Evolutionary conservation across 2,113 vertebrate species (phyloP), one percentile per base, ranked within the genome.

Genomic region (Dromas ardeola): DNA sequence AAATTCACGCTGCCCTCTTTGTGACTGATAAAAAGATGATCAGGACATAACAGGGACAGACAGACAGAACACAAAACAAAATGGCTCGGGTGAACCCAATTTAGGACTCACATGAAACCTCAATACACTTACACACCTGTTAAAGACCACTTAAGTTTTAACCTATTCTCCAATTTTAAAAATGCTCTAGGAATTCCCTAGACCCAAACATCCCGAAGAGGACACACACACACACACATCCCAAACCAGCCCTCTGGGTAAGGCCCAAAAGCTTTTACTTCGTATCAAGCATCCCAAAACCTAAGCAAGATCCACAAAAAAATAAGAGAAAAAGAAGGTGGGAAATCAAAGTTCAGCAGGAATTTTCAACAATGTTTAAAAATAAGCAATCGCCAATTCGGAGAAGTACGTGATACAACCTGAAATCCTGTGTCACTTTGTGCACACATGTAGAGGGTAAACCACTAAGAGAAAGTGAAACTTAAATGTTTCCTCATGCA

Each of bases 391-490:
- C 32, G 9, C 26, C 23, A 76, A 13, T 43, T 89, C 73, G 76
- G 69, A 70, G 21, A 43, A 58, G 9, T 34, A 34, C 1, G 2
- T 2, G 5, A 74, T 34, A 26, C 1, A 1, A 21, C 52, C 12
- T 17, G 38, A 73, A 47, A 61, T 13, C 43, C 38, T 45, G 45
- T 9, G 4, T 38, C 10, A 1, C 43, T 65, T 20, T 5, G 11
- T 19, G 27, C 7, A 4, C 10, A 13, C 15, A 17, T 3, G 1
- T 1, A 3, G 20, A 89, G n/a, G 10, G 16, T 34, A 91, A 95
- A 81, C 40, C 42, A 42, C 38, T 18, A 47, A 45, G 29, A 85
- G 49, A 96, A 93, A 94, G 53, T 58, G 88, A 94, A 96, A 94
- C 80, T 49, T 73, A 42, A 86, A 8, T 9, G 32, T 58, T 92